phyloP scores from a whole-genome alignment of 2,797 vertebrate genomes.

The Natrix natrix region DNA sequence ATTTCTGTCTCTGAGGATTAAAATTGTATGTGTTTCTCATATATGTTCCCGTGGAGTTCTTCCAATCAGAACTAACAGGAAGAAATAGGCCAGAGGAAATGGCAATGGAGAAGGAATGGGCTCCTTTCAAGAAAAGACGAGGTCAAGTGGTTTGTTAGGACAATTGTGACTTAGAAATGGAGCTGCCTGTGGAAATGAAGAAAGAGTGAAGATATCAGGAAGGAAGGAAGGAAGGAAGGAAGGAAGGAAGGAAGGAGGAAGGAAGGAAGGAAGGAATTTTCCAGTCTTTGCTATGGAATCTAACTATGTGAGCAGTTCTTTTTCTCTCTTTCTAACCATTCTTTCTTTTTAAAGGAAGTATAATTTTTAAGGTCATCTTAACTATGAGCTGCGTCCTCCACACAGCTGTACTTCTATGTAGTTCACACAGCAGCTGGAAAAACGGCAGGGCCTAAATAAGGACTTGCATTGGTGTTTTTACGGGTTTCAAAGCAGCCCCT shows the following conservation, averaged over 20 bases:
- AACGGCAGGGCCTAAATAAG: not conserved
- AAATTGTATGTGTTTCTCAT: slow-evolving; percentile 53
- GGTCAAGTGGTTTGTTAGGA: slow-evolving; percentile 25
- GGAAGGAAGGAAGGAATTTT: slow-evolving; percentile 22
- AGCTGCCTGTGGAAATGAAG: slow-evolving; percentile 33
- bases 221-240: not conserved
- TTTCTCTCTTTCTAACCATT: not conserved
- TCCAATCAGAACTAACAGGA: slow-evolving; percentile 43
- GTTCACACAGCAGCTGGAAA: not conserved
- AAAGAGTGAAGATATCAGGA: slow-evolving; percentile 34
- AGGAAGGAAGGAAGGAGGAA: not conserved
- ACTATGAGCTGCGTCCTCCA: slow-evolving; percentile 61
- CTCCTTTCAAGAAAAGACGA: slow-evolving; percentile 6
- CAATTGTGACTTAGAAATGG: slow-evolving; percentile 29
- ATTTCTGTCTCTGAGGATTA: slow-evolving; percentile 47
- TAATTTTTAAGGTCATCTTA: slow-evolving; percentile 78
- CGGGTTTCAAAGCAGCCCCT: not conserved
- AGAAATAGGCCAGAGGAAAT: not conserved
- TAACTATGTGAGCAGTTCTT: slow-evolving; percentile 43
- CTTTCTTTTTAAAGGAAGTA: slow-evolving; percentile 60
- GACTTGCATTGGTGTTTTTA: not conserved
- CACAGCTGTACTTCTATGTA: not conserved
- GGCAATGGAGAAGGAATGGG: not conserved
- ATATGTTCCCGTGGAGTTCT: not conserved
- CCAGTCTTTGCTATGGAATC: slow-evolving; percentile 58